Evolutionary conservation across 2,797 vertebrate species (phyloP).

Genomic region (Acrossocheilus wenchowensis): DNA sequence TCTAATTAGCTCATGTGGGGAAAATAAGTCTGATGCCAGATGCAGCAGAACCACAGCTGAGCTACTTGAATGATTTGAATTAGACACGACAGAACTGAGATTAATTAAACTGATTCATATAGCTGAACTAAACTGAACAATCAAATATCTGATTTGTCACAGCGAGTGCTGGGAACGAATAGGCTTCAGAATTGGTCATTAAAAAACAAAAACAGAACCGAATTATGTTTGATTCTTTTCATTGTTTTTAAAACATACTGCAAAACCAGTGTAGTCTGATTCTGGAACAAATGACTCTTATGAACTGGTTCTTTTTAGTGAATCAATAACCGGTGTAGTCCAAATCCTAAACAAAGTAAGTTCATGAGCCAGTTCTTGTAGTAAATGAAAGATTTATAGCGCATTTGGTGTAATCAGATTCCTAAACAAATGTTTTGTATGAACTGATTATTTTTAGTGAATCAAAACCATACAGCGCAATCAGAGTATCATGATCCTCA

Average conservation of each 20-base stretch:
- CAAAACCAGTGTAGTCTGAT: neutral
- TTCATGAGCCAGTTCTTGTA: neutral
- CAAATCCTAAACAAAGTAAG: neutral
- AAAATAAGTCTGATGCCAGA: neutral
- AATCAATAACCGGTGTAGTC: neutral
- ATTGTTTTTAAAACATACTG: neutral
- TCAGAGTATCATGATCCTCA: neutral
- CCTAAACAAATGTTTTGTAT: neutral
- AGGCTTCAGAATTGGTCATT: neutral
- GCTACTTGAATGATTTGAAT: constrained; percentile 14
- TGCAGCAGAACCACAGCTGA: neutral
- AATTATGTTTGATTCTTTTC: neutral
- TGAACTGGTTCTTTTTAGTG: neutral
- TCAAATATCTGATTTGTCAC: neutral
- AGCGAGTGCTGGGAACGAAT: neutral
- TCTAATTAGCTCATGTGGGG: constrained; percentile 10
- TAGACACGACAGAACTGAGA: neutral
- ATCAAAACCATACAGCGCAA: neutral
- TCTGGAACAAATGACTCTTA: neutral
- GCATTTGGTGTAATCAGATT: neutral
- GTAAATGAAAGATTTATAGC: neutral
- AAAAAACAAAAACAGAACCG: neutral
- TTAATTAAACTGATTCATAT: neutral
- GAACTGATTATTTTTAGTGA: neutral
- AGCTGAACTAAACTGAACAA: neutral